These are phyloP conservation scores for Spisula solida DNA, from an alignment of 2,888 invertebrate species.

Conservation along the genomic window DNA sequence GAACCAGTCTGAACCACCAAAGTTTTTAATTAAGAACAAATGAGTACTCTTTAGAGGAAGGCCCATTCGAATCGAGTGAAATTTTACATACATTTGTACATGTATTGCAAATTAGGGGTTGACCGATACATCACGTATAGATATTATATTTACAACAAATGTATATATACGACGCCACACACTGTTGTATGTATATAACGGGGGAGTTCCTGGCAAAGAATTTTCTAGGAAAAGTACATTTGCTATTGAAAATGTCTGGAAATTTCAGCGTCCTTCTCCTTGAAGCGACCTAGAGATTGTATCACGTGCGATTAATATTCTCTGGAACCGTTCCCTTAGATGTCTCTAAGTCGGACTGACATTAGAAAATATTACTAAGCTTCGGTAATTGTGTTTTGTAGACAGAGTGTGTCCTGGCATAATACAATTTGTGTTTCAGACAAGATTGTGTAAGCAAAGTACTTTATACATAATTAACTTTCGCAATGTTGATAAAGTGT, in stretches of 20 bases:
- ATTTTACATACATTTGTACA: no score
- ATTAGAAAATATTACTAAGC: background rate
- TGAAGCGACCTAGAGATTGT: background rate
- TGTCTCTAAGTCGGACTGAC: background rate
- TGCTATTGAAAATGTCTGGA: background rate
- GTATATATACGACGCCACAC: no score
- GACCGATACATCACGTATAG: no score
- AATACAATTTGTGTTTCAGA: background rate
- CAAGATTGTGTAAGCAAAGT: background rate
- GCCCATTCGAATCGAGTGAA: no score
- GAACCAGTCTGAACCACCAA: no score
- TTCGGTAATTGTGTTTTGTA: background rate
- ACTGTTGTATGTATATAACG: no score
- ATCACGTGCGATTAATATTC: background rate
- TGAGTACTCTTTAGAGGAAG: no score
- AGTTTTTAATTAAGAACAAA: no score
- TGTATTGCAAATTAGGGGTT: no score
- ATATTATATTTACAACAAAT: no score
- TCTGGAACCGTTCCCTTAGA: background rate
- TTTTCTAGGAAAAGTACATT: background rate
- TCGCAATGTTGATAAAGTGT: background rate
- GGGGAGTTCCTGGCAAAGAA: no score
- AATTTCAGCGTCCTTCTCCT: background rate
- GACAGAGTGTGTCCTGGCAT: conserved; percentile 2
- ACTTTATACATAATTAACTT: background rate